Evolutionary conservation across 2,113 vertebrate genomes (phyloP).

Genomic region (Salvator merianae): DNA sequence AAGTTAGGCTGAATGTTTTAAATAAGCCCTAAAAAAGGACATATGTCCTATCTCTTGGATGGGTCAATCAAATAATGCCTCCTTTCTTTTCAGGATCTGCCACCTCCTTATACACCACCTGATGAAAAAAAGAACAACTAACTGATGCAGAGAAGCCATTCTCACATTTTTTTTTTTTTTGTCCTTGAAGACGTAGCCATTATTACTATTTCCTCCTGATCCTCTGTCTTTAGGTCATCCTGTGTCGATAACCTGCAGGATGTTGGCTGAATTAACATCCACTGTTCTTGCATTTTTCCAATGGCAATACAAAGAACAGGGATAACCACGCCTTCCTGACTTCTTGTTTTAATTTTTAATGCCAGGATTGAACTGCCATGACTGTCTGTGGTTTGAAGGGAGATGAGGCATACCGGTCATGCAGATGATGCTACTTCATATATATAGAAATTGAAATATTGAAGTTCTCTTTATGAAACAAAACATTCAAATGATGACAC

Average conservation of each 20-base stretch:
- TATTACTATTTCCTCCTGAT: conserved; percentile 3
- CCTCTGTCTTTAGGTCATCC: conserved; percentile 55
- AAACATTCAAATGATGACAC: conserved; percentile 24
- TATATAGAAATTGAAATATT: conserved; percentile 37
- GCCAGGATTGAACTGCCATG: conserved; percentile 30
- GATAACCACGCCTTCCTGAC: conserved; percentile 42
- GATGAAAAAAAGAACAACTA: conserved; percentile 85
- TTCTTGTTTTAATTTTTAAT: conserved; percentile 49
- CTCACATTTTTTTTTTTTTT: conserved; percentile 34
- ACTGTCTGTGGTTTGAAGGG: conserved; percentile 42
- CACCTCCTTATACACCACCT: conserved; percentile 80
- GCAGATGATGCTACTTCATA: conserved; percentile 7
- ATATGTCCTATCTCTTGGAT: too few relatives aligned
- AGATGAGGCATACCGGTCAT: conserved; percentile 27
- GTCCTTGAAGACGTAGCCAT: conserved; percentile 42
- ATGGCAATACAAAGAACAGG: conserved; percentile 44
- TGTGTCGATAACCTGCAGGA: conserved; percentile 14
- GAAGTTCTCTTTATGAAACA: conserved; percentile 36
- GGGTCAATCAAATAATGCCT: conserved; percentile 12
- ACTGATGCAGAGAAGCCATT: conserved; percentile 24
- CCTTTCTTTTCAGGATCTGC: conserved; percentile 75
- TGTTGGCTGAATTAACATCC: conserved; percentile 36
- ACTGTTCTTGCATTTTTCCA: conserved; percentile 25
- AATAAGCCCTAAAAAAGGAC: too few relatives aligned
- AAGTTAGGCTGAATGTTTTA: too few relatives aligned